These are phyloP conservation scores for Nesoenas mayeri DNA, from an alignment of 2,113 vertebrate genomes.

Conservation along the genomic window DNA sequence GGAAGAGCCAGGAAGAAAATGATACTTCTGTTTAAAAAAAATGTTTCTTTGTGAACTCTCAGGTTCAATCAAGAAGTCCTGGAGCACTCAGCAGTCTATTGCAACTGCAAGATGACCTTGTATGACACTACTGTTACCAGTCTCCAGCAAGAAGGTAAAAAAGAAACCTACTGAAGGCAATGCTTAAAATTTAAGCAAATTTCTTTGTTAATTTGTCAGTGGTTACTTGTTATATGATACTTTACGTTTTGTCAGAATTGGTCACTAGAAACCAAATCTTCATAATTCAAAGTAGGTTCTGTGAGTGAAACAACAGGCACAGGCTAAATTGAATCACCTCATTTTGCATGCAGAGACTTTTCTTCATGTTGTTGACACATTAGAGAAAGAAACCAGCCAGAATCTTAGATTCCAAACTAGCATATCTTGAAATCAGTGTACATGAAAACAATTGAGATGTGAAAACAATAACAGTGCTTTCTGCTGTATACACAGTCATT, in stretches of 20 bases:
- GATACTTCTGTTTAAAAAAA: neutral
- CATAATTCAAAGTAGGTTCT: neutral
- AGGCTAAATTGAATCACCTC: neutral
- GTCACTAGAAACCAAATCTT: neutral
- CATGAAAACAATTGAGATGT: accelerated
- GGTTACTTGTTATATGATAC: neutral
- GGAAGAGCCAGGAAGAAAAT: neutral
- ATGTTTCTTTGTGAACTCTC: neutral
- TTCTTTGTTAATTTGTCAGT: neutral
- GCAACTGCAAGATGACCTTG: neutral
- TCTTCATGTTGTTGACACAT: neutral
- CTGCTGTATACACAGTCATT: neutral
- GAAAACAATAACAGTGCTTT: neutral
- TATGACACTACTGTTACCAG: neutral
- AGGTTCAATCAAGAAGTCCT: neutral
- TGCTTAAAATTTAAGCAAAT: neutral
- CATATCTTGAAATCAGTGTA: neutral
- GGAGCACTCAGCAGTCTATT: neutral
- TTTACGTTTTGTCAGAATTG: neutral
- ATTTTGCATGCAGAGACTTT: neutral
- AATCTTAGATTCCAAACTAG: neutral
- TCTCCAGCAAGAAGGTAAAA: neutral
- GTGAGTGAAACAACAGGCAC: neutral
- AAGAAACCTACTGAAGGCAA: neutral
- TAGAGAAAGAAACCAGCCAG: neutral